Evolutionary conservation across 2,888 invertebrate genomes (phyloP).

Genomic region (Ctena decussata): DNA sequence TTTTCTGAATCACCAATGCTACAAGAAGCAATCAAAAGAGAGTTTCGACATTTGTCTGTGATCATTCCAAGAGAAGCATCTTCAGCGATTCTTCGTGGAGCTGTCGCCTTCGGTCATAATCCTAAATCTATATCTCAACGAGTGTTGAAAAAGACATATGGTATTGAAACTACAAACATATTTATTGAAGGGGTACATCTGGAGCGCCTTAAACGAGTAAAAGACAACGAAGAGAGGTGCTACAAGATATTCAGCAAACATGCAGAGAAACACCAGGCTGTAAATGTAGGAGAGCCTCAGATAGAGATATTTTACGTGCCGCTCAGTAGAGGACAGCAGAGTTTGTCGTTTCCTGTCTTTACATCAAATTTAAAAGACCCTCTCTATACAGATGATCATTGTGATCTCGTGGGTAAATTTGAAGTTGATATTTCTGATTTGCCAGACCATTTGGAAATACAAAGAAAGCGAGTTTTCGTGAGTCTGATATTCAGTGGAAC

Average conservation of each 20-base stretch:
- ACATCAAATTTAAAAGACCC: conserved; percentile 11
- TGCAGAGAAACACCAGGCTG: background rate
- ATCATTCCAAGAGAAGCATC: conserved; percentile 83
- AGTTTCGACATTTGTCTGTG: conserved; percentile 79
- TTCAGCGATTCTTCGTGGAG: conserved; percentile 81
- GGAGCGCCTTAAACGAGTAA: no score
- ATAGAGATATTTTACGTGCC: background rate
- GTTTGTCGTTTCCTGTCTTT: background rate
- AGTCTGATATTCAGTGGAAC: background rate
- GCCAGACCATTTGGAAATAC: background rate
- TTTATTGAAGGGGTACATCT: conserved; percentile 80
- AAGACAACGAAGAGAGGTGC: no score
- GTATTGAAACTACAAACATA: conserved; percentile 82
- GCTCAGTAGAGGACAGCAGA: background rate
- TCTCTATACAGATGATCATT: background rate
- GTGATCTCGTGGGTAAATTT: background rate
- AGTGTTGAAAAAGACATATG: conserved; percentile 83
- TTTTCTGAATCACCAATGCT: conserved; percentile 81
- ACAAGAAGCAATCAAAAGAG: conserved; percentile 75
- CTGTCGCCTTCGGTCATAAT: conserved; percentile 83
- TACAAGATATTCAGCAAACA: background rate
- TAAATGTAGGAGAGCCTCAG: conserved; percentile 13
- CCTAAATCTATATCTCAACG: conserved; percentile 83
- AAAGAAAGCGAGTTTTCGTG: background rate
- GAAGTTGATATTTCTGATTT: background rate